A percentile compares a stretch with the other conserved stretches of the same genome.
These are phyloP conservation scores for Proisotoma minuta DNA, from an alignment of 2,888 invertebrate genomes.

Conservation along the genomic window DNA sequence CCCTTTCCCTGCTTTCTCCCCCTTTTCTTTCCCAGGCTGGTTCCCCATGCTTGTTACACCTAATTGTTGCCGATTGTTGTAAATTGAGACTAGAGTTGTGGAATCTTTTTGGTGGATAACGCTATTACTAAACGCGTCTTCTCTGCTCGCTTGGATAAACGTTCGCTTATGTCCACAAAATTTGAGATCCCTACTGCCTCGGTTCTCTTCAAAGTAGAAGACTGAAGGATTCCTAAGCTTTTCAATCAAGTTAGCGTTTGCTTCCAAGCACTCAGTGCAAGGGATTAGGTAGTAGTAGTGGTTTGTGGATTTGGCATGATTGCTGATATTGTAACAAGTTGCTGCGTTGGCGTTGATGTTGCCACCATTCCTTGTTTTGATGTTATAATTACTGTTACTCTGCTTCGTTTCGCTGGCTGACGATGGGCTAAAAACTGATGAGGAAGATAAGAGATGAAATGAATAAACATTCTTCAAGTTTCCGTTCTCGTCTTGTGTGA, in stretches of 20 bases:
- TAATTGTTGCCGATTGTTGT: background rate
- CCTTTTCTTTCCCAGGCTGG: conserved; percentile 35
- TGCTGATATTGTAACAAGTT: too few relatives aligned
- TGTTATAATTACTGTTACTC: too few relatives aligned
- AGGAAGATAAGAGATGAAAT: too few relatives aligned
- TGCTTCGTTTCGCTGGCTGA: too few relatives aligned
- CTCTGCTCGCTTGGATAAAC: conserved; percentile 5
- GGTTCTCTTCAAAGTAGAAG: conserved; percentile 14
- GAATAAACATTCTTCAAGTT: too few relatives aligned
- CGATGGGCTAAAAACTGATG: too few relatives aligned
- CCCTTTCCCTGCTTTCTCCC: background rate
- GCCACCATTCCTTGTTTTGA: too few relatives aligned
- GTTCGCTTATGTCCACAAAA: conserved; percentile 30
- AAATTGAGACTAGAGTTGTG: background rate
- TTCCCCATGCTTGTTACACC: conserved; percentile 31
- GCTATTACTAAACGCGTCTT: background rate
- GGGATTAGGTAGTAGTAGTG: conserved; percentile 31
- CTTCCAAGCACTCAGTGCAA: conserved; percentile 26
- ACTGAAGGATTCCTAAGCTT: conserved; percentile 17
- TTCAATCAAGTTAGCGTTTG: background rate
- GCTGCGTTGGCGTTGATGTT: too few relatives aligned
- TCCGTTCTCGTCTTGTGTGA: too few relatives aligned
- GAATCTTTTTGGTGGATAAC: too few relatives aligned
- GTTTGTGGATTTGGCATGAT: too few relatives aligned
- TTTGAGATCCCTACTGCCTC: too few relatives aligned